Base-by-base conservation (phyloP, 2,888 invertebrate species). In the Lasioglossum zephyrum region DNA sequence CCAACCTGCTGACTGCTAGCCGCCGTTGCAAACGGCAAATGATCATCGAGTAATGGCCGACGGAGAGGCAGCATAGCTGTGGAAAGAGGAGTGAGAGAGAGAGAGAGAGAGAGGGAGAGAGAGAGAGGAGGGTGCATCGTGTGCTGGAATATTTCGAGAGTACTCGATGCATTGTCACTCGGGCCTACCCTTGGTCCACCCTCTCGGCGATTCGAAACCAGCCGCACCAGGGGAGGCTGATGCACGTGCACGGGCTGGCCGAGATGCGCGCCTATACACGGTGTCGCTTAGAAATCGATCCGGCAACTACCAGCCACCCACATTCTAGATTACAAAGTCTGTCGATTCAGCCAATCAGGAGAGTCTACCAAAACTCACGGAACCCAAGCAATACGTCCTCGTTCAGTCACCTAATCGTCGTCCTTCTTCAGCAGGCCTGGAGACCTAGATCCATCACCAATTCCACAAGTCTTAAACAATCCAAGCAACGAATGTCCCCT, bases 131-230 rank as follows among this genome's bases (percentile, higher is more conserved):
- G 85, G 82, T 80, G 79, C 87, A 90, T 89, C 81, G 86, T 87
- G 82, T 84, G 87, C 81, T 82, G 90, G 88, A 88, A 91, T 90
- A 92, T 92, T 92, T 91, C 87, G 89, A 92, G 91, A 92, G 90
- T 89, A 89, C 91, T 93, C 89, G 89, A 91, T 88, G 89, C 89
- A 92, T 92, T 92, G 92, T 92, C 91, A 89, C 89, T 87, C 89
- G 85, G 86, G 82, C 79, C 88, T 88, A 88, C 86, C 84, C 88
- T 88, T 87, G 91, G 86, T 88, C 86, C 88, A 91, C 85, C 85
- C 89, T 82, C 90, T 91, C 90, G 87, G 81, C 89, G 91, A 88
- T 88, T 89, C 86, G 86, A 89, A 88, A 88, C 90, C 89, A 85
- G 86, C 88, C 86, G 79, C 84, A 73, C 81, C 72, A 73, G 75